Evolutionary conservation across 2,797 vertebrate genomes (phyloP).

Genomic region (Capromys pilorides): DNA sequence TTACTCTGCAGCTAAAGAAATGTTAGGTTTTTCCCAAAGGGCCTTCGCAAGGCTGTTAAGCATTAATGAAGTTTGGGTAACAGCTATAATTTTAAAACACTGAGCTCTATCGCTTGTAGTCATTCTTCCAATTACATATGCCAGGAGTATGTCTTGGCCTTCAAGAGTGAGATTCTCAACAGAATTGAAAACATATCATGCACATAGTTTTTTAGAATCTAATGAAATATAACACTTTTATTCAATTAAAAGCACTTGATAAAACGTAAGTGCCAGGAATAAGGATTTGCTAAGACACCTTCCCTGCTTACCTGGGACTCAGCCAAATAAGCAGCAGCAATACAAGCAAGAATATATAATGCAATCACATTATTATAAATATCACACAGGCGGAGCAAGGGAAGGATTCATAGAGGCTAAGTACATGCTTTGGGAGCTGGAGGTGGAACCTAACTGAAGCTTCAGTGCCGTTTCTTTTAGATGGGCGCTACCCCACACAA

Average conservation of each 20-base stretch:
- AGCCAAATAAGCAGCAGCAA: neutral
- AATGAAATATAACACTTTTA: slow-evolving; percentile 15
- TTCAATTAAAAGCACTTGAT: slow-evolving; percentile 10
- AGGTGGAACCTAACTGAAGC: neutral
- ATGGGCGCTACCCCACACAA: neutral
- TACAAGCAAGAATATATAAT: neutral
- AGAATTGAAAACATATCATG: slow-evolving; percentile 38
- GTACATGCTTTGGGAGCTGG: neutral
- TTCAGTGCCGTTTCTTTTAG: neutral
- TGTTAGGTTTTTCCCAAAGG: neutral
- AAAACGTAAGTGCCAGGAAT: neutral
- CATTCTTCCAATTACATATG: slow-evolving; percentile 32
- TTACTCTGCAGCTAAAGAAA: neutral
- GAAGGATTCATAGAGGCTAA: neutral
- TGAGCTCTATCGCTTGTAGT: neutral
- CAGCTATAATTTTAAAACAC: slow-evolving; percentile 52
- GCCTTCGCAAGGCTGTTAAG: neutral
- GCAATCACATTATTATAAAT: neutral
- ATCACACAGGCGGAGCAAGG: neutral
- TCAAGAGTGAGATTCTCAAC: slow-evolving; percentile 53
- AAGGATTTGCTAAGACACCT: neutral
- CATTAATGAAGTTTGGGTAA: slow-evolving; percentile 55
- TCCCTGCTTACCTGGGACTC: neutral
- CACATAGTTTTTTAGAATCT: neutral
- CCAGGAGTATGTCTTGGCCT: slow-evolving; percentile 26